phyloP scores from a whole-genome alignment of 2,797 vertebrate genomes.

The Peromyscus melanophrys region DNA sequence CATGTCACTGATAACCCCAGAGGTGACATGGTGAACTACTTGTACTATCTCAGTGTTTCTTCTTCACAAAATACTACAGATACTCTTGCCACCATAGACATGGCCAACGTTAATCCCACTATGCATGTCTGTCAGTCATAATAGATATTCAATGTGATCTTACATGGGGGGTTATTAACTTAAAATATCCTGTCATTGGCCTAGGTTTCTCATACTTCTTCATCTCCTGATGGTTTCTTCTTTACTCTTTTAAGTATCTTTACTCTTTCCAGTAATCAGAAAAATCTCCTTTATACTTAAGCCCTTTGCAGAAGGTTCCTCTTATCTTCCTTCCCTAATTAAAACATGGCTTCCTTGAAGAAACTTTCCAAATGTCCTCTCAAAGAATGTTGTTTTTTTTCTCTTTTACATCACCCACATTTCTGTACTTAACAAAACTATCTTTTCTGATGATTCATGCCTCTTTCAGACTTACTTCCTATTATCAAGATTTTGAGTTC shows the following conservation, averaged over 20 bases:
- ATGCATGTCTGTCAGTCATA: background rate
- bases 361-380: background rate
- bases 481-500: background rate
- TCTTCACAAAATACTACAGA: background rate
- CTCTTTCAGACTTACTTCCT: background rate
- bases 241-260: background rate
- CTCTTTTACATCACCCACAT: background rate
- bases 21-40: rapidly evolving
- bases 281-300: background rate
- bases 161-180: background rate
- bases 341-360: background rate
- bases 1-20: background rate
- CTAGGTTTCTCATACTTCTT: background rate
- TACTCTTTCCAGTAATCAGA: background rate
- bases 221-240: background rate
- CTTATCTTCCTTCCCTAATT: background rate
- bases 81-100: background rate
- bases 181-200: background rate
- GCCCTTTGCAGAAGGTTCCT: background rate
- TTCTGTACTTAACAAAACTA: background rate
- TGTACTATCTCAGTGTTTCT: background rate
- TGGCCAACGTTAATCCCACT: background rate
- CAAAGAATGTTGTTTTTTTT: background rate
- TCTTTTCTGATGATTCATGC: background rate
- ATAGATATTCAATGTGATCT: background rate